Conservation (phyloP, 2,888 invertebrate genomes). For the Heteromurus nitidus region DNA sequence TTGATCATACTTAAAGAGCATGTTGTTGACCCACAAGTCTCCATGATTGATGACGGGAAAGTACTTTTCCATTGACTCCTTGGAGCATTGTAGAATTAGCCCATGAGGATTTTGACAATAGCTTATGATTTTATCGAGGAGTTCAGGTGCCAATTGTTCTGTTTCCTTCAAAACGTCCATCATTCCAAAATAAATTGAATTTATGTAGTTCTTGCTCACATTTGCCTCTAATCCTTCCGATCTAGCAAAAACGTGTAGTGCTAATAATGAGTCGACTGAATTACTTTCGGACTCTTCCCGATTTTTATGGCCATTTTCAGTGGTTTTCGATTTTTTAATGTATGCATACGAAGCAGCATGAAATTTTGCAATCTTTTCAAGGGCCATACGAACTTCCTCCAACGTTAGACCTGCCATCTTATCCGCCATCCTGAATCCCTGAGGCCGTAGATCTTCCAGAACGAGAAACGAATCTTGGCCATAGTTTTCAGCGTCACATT, state of each 20-base stretch:
- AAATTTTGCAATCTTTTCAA: slow-evolving; percentile 61
- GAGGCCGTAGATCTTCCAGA: neutral
- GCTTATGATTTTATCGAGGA: neutral
- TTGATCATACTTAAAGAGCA: slow-evolving; percentile 64
- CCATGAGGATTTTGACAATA: neutral
- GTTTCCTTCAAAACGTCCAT: slow-evolving; percentile 12
- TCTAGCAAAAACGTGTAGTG: slow-evolving; percentile 16
- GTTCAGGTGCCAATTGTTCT: neutral
- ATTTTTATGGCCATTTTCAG: no score
- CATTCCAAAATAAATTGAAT: slow-evolving; percentile 1
- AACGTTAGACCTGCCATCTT: slow-evolving; percentile 56
- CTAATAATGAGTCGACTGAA: neutral
- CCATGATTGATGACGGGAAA: slow-evolving; percentile 67
- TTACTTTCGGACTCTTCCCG: neutral
- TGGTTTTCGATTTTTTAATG: slow-evolving; percentile 5
- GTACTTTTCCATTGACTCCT: neutral
- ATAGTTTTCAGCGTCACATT: slow-evolving; percentile 21
- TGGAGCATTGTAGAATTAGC: neutral
- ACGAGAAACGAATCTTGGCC: slow-evolving; percentile 23
- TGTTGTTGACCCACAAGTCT: slow-evolving; percentile 66
- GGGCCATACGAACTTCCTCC: slow-evolving; percentile 59
- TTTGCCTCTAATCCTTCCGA: neutral
- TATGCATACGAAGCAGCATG: slow-evolving; percentile 7
- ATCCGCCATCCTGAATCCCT: slow-evolving; percentile 64
- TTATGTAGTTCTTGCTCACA: neutral